Evolutionary conservation across 2,797 vertebrate species (phyloP), one percentile per base, ranked within the genome.

Genomic region (Muraenolepis orangiensis): DNA sequence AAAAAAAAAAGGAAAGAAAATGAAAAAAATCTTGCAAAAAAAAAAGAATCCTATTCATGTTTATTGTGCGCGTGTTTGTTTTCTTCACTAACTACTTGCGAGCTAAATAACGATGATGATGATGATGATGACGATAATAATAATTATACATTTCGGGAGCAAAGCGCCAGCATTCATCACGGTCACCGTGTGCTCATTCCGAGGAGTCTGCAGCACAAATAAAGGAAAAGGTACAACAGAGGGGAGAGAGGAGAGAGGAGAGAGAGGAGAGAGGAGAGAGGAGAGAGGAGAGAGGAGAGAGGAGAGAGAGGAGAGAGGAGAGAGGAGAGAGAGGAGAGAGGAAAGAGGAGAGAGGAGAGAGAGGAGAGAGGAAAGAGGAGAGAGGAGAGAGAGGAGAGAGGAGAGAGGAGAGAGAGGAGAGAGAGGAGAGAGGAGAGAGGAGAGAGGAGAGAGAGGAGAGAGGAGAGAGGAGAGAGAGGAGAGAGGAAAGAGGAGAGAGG

Each of bases 131-230:
- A n/a, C n/a, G n/a, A 64, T 64, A 64, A 64, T 64, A 28, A 20
- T 72, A 66, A 23, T 26, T 76, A 80, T 71, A 74, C 72, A 67
- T 29, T 83, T 76, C 11, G 14, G 14, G 71, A 64, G 51, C 46
- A 67, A 80, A 79, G 86, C 72, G 78, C 57, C 71, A 76, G 75
- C 74, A 70, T 16, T 76, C 51, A 90, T 84, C 86, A 76, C 73
- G 85, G 85, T 86, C 82, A 83, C 88, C 32, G 69, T 74, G 77
- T 75, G 78, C 81, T 26, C 73, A 77, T 83, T 85, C 77, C 77
- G 74, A 72, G 71, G 79, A 69, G 71, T 74, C 57, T 40, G 42
- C 74, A n/a, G 77, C 1, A 12, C n/a, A 26, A n/a, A n/a, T 26
- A 64, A 64, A 12, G 64, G 38, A 68, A 81, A 77, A 71, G 80